Base-by-base conservation (phyloP, 92 coral and sea anemone genomes). In the Ricordea florida region DNA sequence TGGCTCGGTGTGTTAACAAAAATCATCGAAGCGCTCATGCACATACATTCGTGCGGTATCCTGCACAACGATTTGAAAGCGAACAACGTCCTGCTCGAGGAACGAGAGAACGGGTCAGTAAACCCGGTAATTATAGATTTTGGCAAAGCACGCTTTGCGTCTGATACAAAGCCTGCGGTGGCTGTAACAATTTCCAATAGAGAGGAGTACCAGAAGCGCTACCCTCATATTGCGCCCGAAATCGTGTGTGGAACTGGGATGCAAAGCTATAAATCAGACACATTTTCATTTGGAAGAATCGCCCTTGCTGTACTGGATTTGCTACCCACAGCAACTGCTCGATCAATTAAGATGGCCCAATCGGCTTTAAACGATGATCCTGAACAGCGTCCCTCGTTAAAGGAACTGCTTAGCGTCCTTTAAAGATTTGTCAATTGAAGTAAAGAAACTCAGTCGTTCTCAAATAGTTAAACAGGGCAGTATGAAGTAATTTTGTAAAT, bases 211-310 rank as follows among this genome's bases (percentile, higher is more conserved):
- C 57, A 50, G 57, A 50, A 50, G 57, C 8, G 57, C 28, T 50
- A 50, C 57, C 44, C 64, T 27, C 64, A 57, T 5, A 57, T 57
- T 15, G 64, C 64, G 15, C 64, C 44, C n/a, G 64, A 57, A 57
- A 32, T 57, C 34, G 30, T 57, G 16, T 31, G 43, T 15, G 22
- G 43, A 24, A 57, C 22, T 29, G 64, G 64, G 10, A 31, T 27
- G 64, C 64, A 57, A 32, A 26, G 37, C 22, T 26, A 26, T 11
- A 27, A 30, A 11, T 28, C 40, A 26, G 64, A 57, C 43, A 51
- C 28, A 24, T 57, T 57, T 29, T 57, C 64, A 14, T 57, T 57
- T 30, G 64, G 64, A 28, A 57, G 42, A 57, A 57, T 57, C 24
- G 64, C 42, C 11, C 29, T 16, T 3, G 21, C n/a, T 28, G 42